A percentile compares a stretch with the other conserved stretches of the same genome.
These are phyloP conservation scores for Drosophila dives DNA, from an alignment of 2,888 invertebrate species.

Conservation along the genomic window DNA sequence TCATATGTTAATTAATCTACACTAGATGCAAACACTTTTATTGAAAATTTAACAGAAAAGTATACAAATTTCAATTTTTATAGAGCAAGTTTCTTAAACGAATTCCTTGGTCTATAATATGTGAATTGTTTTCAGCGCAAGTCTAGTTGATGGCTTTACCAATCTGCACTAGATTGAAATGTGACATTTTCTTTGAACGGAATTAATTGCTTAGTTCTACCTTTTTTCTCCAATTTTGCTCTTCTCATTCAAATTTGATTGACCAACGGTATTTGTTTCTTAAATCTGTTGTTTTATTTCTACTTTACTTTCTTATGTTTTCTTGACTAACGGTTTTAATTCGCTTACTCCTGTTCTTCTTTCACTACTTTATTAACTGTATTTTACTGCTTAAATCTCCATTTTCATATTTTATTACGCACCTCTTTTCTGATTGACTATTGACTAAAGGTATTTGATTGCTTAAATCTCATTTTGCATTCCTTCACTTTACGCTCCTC, in stretches of 20 bases:
- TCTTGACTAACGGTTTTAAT: background rate
- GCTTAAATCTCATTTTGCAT: background rate
- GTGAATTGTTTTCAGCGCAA: background rate
- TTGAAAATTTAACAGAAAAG: background rate
- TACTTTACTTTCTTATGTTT: too few species aligned
- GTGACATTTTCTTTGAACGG: background rate
- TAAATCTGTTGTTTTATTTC: background rate
- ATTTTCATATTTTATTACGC: background rate
- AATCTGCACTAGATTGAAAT: background rate
- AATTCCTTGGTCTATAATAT: background rate
- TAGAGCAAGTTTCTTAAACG: background rate
- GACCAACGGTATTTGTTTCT: background rate
- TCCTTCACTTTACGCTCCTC: background rate
- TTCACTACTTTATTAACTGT: background rate
- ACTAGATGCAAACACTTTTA: background rate
- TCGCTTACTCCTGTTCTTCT: background rate
- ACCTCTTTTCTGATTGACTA: background rate
- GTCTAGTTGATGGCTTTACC: background rate
- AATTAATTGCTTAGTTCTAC: background rate
- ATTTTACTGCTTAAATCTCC: background rate
- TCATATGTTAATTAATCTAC: background rate
- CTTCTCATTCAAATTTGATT: background rate
- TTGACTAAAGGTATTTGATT: background rate
- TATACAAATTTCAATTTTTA: background rate
- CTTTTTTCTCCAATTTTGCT: background rate